Percentiles rank a stretch among this genome's conserved stretches.
phyloP scores from a whole-genome alignment of 37 sponge, comb jelly and placozoan species.

The Halichondria panicea region DNA sequence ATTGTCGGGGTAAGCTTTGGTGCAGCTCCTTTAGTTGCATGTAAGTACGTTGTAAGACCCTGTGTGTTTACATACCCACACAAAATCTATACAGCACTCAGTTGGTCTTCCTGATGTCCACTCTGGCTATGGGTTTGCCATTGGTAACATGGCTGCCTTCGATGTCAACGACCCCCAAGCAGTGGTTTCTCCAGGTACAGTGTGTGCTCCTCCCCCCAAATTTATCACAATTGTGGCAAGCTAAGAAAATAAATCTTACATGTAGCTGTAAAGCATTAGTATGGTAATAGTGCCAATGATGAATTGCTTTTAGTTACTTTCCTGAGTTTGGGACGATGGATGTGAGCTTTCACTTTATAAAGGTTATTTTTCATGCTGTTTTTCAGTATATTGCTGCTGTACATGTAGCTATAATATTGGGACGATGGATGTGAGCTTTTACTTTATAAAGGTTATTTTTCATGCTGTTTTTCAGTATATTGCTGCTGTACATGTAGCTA shows the following conservation, averaged over 20 bases:
- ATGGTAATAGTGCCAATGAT: no score
- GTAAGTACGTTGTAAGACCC: neutral
- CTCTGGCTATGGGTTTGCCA: slow-evolving; percentile 98
- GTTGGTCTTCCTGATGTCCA: slow-evolving; percentile 97
- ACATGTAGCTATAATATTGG: no score
- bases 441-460: no score
- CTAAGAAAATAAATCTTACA: neutral
- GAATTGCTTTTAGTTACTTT: no score
- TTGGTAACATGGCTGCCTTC: slow-evolving; percentile 99
- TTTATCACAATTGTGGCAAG: neutral
- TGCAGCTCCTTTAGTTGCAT: no score
- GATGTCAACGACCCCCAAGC: slow-evolving; percentile 89
- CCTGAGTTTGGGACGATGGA: no score
- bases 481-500: no score
- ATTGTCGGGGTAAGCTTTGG: slow-evolving; percentile 80
- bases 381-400: no score
- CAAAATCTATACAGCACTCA: slow-evolving; percentile 60
- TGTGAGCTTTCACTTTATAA: no score
- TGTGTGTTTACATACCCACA: neutral
- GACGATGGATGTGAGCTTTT: no score
- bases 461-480: no score
- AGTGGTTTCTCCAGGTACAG: slow-evolving; percentile 91
- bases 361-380: no score
- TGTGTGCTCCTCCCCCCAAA: neutral
- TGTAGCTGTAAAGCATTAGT: neutral